These are phyloP conservation scores for Geodia barretti DNA, from an alignment of 37 sponge, comb jelly and placozoan genomes.

Conservation along the genomic window DNA sequence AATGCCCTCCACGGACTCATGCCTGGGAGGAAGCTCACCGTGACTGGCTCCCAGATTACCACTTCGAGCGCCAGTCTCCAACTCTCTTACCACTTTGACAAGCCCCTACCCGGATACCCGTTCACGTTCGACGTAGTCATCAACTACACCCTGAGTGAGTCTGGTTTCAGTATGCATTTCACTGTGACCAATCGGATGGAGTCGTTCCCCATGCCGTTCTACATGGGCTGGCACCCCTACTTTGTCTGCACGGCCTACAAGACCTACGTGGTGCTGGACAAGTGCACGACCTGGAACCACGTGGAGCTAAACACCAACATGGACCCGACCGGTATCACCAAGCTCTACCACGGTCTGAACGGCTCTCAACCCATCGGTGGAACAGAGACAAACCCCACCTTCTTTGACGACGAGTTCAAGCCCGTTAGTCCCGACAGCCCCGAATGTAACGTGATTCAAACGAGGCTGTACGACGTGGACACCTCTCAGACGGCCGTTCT, in stretches of 20 bases:
- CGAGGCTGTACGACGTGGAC: constrained; percentile 50
- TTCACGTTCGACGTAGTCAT: constrained; percentile 37
- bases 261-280: constrained; percentile 52
- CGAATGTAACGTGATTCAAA: constrained; percentile 2
- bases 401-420: constrained; percentile 74
- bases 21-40: constrained; percentile 30
- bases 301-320: constrained; percentile 48
- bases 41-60: background rate
- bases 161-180: constrained; percentile 37
- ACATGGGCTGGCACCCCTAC: constrained; percentile 86
- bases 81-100: constrained; percentile 13
- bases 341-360: constrained; percentile 25
- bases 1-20: constrained; percentile 78
- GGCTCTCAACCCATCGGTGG: constrained; percentile 68
- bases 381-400: constrained; percentile 37
- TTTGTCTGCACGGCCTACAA: constrained; percentile 55
- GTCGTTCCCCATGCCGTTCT: constrained; percentile 54
- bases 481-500: constrained; percentile 52
- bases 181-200: constrained; percentile 30
- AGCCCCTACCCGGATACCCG: constrained; percentile 65
- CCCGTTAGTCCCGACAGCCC: background rate
- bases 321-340: constrained; percentile 75
- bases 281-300: constrained; percentile 53
- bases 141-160: constrained; percentile 38
- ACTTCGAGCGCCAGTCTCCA: constrained; percentile 18